Base-by-base conservation (phyloP, 2,797 vertebrate species). In the Tokudaia tokunoshimensis region DNA sequence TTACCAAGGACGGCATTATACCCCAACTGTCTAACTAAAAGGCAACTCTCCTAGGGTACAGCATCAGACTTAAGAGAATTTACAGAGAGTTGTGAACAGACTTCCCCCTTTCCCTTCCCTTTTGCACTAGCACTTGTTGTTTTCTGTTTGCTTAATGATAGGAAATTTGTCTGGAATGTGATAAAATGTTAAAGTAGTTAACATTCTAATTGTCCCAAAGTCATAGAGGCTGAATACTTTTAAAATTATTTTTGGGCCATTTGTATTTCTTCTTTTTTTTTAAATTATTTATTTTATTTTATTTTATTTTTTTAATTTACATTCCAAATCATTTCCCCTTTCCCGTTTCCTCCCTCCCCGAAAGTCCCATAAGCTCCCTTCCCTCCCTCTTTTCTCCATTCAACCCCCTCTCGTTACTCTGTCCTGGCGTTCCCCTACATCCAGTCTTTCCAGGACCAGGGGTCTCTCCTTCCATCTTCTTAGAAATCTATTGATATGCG, bases 11-110 rank as follows among this genome's bases (percentile, higher is more conserved):
- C 17, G 79, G 20, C 86, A 44, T 11, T 29, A 63, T 1, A 11
- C 0, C 1, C 6, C 14, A 19, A 24, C 9, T 0, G 0, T 15
- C 20, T 2, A 95, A 20, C 19, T 0, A 1, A 55, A 17, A 76
- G 41, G n/a, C 9, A 6, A 5, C 20, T 74, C 55, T 82, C 17
- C 34, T 31, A 88, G 11, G 19, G 59, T n/a, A 7, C 6, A 59
- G 17, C 22, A 24, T 47, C 29, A n/a, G n/a, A 80, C n/a, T 86
- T 44, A 61, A 47, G 67, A 37, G 34, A 47, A 63, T 3, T 20
- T 14, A 90, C 44, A 81, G 19, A 80, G 6, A 59, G 10, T 22
- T 2, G 10, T 67, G 83, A 84, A 20, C 14, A 65, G 4, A 34
- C 29, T 34, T 84, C 10, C 14, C 11, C 14, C n/a, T 20, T 26